Evolutionary conservation across 1,140 invertebrate species (phyloP), one percentile per base, ranked within the genome.

Genomic region (Brachionus sp.): DNA sequence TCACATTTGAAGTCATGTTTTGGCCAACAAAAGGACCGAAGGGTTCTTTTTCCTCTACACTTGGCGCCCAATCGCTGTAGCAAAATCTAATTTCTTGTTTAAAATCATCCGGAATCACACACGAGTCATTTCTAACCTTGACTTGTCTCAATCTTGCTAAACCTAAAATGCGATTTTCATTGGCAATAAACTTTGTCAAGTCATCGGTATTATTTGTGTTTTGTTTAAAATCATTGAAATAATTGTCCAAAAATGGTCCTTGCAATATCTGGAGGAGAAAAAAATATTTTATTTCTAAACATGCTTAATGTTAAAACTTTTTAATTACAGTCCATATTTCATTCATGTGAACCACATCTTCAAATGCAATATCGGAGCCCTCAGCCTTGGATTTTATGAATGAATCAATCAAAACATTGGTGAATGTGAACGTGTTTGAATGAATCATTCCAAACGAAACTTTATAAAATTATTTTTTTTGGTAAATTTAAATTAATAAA

Each of bases 101-200:
- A 77, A 83, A 83, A 16, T 83, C 57, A 39, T 83, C 57, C 3
- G 64, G 82, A 19, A 83, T 64, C 5, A 50, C 66, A 83, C 82
- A 83, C 35, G 82, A 83, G 42, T 75, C 25, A 23, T 42, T 75
- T 3, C 39, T 50, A 53, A 88, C 89, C 84, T 86, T 90, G 2
- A 93, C 85, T 86, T 92, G 92, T 84, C 92, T 86, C 9, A 93
- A 83, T 82, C 92, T 88, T 1, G 92, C 92, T 6, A 92, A 88
- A 12, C 92, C 92, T 2, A 93, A 87, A 10, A 93, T 85, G 84
- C 90, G 90, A 87, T 93, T 93, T 86, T 93, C 92, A 85, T 91
- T 92, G 85, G 87, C 89, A 62, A 93, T 90, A 84, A 91, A 91
- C 25, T 89, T 90, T 80, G 92, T 91, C 90, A 91, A 92, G 13